Evolutionary conservation across 2,888 invertebrate genomes (phyloP), one percentile per base, ranked within the genome.

Genomic region (Adineta ricciae): DNA sequence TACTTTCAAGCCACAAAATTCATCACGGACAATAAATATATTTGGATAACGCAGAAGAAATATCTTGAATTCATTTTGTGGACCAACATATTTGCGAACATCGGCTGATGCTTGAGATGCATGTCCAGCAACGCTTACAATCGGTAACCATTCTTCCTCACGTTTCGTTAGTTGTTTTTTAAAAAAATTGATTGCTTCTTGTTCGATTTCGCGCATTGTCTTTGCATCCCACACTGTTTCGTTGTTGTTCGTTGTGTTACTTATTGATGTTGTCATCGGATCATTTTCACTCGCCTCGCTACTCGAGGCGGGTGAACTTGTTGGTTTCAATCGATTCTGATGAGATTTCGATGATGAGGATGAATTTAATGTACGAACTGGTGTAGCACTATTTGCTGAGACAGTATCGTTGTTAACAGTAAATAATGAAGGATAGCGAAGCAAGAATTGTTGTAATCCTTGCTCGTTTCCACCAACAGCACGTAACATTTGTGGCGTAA

Each of bases 141-240:
- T 96, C 8, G 97, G 97, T 87, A 99, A 96, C 92, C 98, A 97
- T 3, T 96, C 95, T 87, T 95, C 94, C 86, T 98, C 97, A 91
- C 98, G 96, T 91, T 97, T 95, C 87, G 89, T 92, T 91, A 99
- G 93, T 92, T 97, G 97, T 90, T 94, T 93, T 85, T 95, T 94
- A 92, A 99, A 99, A 92, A 97, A 99, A 90, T 96, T 95, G 88
- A 97, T 96, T 86, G 99, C 97, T 92, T 97, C 97, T 89, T 94
- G 94, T 88, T 96, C 96, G 41, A 88, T 88, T 54, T 90, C 86
- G 27, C 83, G 83, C 86, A 86, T 86, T 83, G 86, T 86, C 49
- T 86, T 86, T 7, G 84, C 83, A n/a, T 84, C 84, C 36, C 56
- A 82, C 72, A 78, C 41, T 16, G 21, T 41, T 82, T 83, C 54